Evolutionary conservation across 1,140 invertebrate genomes (phyloP).

Genomic region (Drosophila yakuba): DNA sequence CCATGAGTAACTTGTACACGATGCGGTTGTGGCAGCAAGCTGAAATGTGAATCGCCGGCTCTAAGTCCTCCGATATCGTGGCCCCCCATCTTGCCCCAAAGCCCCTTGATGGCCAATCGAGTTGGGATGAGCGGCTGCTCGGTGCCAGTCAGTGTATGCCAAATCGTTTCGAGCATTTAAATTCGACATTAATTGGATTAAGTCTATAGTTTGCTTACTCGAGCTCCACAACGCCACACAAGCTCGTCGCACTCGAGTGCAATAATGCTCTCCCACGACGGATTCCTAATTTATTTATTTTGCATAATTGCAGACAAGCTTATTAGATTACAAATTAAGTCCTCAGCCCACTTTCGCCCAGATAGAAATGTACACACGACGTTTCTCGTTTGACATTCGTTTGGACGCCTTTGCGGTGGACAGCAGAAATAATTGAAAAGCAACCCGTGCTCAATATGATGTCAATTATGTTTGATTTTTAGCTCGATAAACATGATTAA

Average conservation of each 20-base stretch:
- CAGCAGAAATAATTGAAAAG: conserved; percentile 37
- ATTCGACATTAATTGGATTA: conserved; percentile 79
- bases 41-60: conserved; percentile 49
- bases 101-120: conserved; percentile 33
- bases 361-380: neutral
- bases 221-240: conserved; percentile 17
- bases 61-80: conserved; percentile 9
- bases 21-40: conserved; percentile 40
- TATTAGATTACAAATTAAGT: conserved; percentile 59
- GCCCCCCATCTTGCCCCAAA: neutral
- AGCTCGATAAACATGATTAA: conserved; percentile 7
- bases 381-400: conserved; percentile 31
- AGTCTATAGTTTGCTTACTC: conserved; percentile 61
- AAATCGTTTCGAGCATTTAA: conserved; percentile 77
- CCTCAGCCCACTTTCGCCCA: neutral
- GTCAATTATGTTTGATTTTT: conserved; percentile 31
- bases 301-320: conserved; percentile 54
- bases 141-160: conserved; percentile 23
- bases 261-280: conserved; percentile 10
- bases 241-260: conserved; percentile 33
- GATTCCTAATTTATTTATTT: conserved; percentile 61
- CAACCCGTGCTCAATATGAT: conserved; percentile 16
- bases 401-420: conserved; percentile 8
- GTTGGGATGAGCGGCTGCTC: conserved; percentile 4
- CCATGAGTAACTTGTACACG: conserved; percentile 50